Base-by-base conservation (phyloP, 2,797 vertebrate genomes). In the Monodelphis domestica region DNA sequence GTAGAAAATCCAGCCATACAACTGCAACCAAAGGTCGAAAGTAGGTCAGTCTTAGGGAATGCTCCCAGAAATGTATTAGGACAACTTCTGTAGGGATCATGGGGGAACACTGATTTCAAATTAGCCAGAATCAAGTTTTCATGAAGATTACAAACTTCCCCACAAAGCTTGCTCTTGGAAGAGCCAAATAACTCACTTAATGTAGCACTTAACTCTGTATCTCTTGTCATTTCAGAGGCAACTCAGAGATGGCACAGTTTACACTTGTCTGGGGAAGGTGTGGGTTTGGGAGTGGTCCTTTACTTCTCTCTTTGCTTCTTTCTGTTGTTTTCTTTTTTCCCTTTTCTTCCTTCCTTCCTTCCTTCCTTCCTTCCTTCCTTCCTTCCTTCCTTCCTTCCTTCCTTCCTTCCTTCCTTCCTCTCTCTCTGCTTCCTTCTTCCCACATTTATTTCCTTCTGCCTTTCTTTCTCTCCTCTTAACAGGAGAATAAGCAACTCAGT, bases 401-500 rank as follows among this genome's bases (percentile, higher is more conserved):
- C 59, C 92, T 94, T 53, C 45, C 7, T 26, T 38, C 28, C 52
- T 17, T 21, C 84, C 30, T 90, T 9, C 7, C 12, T 10, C n/a
- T 84, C 26, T 6, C n/a, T 12, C 30, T n/a, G n/a, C 11, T 30
- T 30, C 11, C 29, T n/a, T 5, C 30, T n/a, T 21, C 78, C 11
- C 57, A 38, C 56, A 70, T 52, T 29, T 50, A 93, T 14, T 54
- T 53, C 92, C 59, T 33, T 93, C 26, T 55, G 0, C 7, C 12
- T 94, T 33, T 9, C 53, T 54, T 6, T 3, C 78, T 94, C 94
- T 94, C 57, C 90, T 70, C 90, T 89, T 91, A n/a, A 21, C 84
- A 84, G 9, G 53, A 94, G 55, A 97, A 97, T 97, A 97, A 98
- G 97, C 98, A 98, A 93, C 88, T 96, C 91, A 94, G 94, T 97